Conservation (phyloP, 2,113 vertebrate species). For the Bubo bubo region DNA sequence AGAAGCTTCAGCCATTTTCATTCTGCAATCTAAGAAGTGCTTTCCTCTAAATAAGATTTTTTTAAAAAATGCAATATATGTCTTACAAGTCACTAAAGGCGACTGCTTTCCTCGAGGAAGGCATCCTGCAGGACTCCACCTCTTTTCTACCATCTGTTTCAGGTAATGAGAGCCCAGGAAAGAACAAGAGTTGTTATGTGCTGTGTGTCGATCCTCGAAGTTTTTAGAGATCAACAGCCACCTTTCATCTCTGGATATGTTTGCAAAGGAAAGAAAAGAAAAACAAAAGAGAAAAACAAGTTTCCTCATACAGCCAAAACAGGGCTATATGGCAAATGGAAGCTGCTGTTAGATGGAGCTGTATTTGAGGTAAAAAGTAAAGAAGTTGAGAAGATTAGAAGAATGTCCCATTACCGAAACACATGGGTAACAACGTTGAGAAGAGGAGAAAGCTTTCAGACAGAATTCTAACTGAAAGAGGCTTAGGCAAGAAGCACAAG, state of each 20-base stretch:
- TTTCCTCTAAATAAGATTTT: not conserved
- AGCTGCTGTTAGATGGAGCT: not conserved
- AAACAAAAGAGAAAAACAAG: not conserved
- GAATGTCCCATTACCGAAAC: not conserved
- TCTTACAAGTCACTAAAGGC: not conserved
- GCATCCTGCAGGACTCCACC: not conserved
- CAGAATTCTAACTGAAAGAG: not conserved
- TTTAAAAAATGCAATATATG: not conserved
- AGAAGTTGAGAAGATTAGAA: not conserved
- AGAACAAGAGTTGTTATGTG: not conserved
- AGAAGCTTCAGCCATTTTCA: not conserved
- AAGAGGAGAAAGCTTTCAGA: not conserved
- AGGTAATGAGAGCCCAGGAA: not conserved
- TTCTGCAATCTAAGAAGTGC: not conserved
- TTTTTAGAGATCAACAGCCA: not conserved
- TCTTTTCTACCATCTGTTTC: not conserved
- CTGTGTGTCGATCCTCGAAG: not conserved
- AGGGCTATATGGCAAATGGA: not conserved
- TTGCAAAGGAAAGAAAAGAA: not conserved
- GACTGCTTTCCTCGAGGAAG: not conserved
- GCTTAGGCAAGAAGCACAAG: not conserved
- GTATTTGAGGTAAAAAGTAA: not conserved
- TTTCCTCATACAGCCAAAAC: not conserved
- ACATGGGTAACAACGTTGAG: rapidly evolving
- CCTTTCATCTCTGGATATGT: not conserved